Conservation (phyloP, 1,140 invertebrate genomes). For the Episyrphus balteatus region DNA sequence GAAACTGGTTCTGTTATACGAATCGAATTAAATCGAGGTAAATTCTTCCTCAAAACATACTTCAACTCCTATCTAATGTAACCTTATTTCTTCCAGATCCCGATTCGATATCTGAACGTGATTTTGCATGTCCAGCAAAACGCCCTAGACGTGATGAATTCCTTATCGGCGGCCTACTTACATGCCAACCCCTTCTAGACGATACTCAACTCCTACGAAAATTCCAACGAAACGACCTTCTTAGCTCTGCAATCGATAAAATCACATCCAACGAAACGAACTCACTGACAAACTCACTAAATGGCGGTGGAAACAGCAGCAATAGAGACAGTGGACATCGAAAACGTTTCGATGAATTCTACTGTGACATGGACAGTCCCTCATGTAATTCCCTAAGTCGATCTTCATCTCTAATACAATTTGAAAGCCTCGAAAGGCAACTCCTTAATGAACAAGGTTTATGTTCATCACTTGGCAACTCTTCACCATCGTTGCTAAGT, state of each 20-base stretch:
- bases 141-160: constrained; percentile 49
- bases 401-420: constrained; percentile 66
- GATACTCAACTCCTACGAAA: constrained; percentile 23
- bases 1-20: constrained; percentile 47
- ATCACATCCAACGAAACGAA: constrained; percentile 12
- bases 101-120: constrained; percentile 59
- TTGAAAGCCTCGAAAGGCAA: constrained; percentile 52
- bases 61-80: background rate
- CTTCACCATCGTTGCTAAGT: constrained; percentile 38
- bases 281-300: constrained; percentile 23
- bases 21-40: constrained; percentile 38
- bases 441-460: constrained; percentile 27
- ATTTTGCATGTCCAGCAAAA: constrained; percentile 67
- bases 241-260: constrained; percentile 4
- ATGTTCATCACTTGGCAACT: constrained; percentile 24
- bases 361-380: constrained; percentile 40
- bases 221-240: constrained; percentile 5
- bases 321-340: constrained; percentile 21
- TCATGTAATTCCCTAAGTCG: constrained; percentile 48
- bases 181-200: constrained; percentile 10
- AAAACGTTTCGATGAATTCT: constrained; percentile 35
- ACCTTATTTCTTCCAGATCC: constrained; percentile 28
- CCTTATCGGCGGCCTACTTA: constrained; percentile 3
- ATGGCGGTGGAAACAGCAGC: constrained; percentile 14
- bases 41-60: constrained; percentile 3